Percentiles rank a stretch among this genome's conserved stretches.
phyloP scores from a whole-genome alignment of 2,888 invertebrate species.

The Lordiphosa fenestrarum region DNA sequence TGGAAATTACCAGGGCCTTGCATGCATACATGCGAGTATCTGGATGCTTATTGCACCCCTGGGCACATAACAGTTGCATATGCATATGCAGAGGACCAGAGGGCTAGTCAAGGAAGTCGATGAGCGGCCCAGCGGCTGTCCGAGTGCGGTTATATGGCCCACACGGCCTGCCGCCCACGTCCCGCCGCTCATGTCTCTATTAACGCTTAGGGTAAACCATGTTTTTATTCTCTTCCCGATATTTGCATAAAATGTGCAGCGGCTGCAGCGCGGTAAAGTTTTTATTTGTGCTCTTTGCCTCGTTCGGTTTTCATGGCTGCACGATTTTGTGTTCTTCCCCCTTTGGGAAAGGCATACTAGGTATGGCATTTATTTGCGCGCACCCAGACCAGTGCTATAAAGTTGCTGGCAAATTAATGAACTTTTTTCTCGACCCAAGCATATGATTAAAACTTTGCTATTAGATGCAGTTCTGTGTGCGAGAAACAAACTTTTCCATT shows the following conservation, averaged over 20 bases:
- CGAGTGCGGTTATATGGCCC: slow-evolving; percentile 19
- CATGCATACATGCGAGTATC: slow-evolving; percentile 2
- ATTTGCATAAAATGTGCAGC: slow-evolving; percentile 64
- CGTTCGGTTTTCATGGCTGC: slow-evolving; percentile 14
- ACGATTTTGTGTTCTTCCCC: slow-evolving; percentile 12
- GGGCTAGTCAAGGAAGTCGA: slow-evolving; percentile 14
- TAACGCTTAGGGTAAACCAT: slow-evolving; percentile 45
- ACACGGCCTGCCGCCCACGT: background rate
- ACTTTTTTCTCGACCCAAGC: slow-evolving; percentile 37
- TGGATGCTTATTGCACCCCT: slow-evolving; percentile 22
- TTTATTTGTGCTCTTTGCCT: slow-evolving; percentile 35
- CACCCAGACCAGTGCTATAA: slow-evolving; percentile 48
- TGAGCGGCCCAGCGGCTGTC: slow-evolving; percentile 11
- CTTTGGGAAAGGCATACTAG: slow-evolving; percentile 23
- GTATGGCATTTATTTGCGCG: slow-evolving; percentile 43
- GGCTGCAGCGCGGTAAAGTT: slow-evolving; percentile 12
- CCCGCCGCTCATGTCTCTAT: slow-evolving; percentile 33
- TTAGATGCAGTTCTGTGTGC: slow-evolving; percentile 41
- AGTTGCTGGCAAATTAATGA: slow-evolving; percentile 63
- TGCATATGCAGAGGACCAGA: slow-evolving; percentile 22
- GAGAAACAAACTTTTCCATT: slow-evolving; percentile 25
- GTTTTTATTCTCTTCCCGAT: slow-evolving; percentile 12
- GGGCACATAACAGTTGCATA: slow-evolving; percentile 18
- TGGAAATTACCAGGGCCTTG: slow-evolving; percentile 7
- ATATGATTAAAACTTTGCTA: slow-evolving; percentile 68